A percentile compares a stretch with the other conserved stretches of the same genome.
phyloP scores from a whole-genome alignment of 2,888 invertebrate genomes.

The Nomada goodeniana region DNA sequence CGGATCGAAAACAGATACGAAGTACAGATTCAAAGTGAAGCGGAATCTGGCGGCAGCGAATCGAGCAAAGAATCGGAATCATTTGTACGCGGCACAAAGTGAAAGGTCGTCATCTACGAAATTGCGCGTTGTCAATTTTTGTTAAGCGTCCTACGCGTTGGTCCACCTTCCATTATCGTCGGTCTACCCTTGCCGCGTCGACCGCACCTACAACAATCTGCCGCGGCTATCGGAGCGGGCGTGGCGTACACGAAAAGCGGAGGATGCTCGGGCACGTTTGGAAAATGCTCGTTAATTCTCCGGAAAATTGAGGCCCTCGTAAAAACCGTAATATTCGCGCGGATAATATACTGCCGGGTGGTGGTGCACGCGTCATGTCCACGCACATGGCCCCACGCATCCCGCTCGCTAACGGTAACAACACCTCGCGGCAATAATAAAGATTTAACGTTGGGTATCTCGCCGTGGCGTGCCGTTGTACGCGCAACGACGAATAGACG shows the following conservation, averaged over 20 bases:
- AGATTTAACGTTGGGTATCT: conserved; percentile 53
- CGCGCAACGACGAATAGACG: neutral
- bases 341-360: conserved; percentile 42
- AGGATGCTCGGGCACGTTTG: conserved; percentile 7
- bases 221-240: neutral
- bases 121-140: neutral
- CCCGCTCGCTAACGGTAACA: conserved; percentile 44
- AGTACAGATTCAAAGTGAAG: neutral
- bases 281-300: conserved; percentile 47
- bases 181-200: conserved; percentile 5
- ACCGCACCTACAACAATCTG: neutral
- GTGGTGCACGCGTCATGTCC: conserved; percentile 48
- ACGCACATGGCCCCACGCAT: conserved; percentile 27
- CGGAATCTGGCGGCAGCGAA: neutral
- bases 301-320: conserved; percentile 55
- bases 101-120: neutral
- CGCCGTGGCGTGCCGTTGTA: conserved; percentile 26
- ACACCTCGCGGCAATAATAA: conserved; percentile 57
- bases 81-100: neutral
- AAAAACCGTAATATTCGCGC: conserved; percentile 54
- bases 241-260: conserved; percentile 3
- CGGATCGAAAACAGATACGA: neutral
- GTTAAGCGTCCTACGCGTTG: no score
- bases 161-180: neutral
- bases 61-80: neutral